Conservation (phyloP, 2,113 vertebrate species). For the Euleptes europaea region DNA sequence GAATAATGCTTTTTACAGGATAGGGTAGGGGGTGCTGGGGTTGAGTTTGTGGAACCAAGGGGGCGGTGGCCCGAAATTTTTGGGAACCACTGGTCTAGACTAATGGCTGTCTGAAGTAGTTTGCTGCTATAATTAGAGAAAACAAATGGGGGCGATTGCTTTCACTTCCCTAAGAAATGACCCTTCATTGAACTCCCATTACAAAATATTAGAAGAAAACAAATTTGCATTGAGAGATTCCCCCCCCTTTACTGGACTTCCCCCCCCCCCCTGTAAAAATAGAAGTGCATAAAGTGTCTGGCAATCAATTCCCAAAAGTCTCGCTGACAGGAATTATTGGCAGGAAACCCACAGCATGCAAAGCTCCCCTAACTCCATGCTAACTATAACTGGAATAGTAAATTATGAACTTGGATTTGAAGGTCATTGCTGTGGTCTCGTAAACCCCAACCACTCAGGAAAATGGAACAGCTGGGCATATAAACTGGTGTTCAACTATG, state of each 20-base stretch:
- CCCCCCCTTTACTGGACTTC: too few species aligned
- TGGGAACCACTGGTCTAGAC: not conserved
- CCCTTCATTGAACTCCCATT: not conserved
- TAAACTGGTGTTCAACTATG: not conserved
- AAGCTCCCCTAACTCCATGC: not conserved
- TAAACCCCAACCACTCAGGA: slow-evolving; percentile 1
- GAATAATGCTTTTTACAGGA: too few species aligned
- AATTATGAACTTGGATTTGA: slow-evolving; percentile 18
- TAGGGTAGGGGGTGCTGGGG: too few species aligned
- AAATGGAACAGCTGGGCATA: slow-evolving; percentile 5
- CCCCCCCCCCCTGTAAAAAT: not conserved
- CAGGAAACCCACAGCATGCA: not conserved
- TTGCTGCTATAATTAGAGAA: not conserved
- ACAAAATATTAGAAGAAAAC: slow-evolving; percentile 9
- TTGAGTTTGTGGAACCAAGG: too few species aligned
- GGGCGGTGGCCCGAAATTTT: too few species aligned
- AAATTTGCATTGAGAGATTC: not conserved
- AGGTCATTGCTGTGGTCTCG: not conserved
- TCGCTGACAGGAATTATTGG: slow-evolving; percentile 1
- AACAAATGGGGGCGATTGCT: not conserved
- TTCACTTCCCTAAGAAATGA: not conserved
- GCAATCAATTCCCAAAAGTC: not conserved
- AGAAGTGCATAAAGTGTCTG: not conserved
- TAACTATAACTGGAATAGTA: slow-evolving; percentile 6
- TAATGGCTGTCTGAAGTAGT: not conserved